Evolutionary conservation across 2,888 invertebrate genomes (phyloP).

Genomic region (Parnassius orleans): DNA sequence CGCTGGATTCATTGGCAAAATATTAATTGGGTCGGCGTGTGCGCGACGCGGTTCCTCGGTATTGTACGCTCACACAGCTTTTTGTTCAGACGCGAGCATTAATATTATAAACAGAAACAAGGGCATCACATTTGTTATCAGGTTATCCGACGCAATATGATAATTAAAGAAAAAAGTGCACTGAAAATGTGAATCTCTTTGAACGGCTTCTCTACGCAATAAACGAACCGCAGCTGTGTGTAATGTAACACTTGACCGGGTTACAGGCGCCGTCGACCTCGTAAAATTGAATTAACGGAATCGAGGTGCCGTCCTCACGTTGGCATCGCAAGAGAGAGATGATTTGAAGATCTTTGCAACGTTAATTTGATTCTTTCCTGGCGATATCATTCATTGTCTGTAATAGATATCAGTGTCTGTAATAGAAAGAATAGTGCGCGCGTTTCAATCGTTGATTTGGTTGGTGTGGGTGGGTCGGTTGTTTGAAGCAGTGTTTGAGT

Average conservation of each 20-base stretch:
- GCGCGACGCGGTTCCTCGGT: constrained; percentile 4
- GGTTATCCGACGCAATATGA: neutral
- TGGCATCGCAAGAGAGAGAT: neutral
- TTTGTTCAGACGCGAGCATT: neutral
- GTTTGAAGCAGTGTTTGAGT: neutral
- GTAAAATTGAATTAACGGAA: constrained; percentile 4
- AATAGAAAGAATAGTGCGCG: neutral
- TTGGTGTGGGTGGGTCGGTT: neutral
- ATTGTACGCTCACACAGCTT: neutral
- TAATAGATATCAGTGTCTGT: neutral
- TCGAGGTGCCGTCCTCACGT: neutral
- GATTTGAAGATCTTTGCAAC: neutral
- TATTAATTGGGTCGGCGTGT: constrained; percentile 37
- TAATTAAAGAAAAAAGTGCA: neutral
- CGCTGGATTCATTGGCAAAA: constrained; percentile 48
- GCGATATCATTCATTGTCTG: neutral
- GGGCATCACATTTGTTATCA: neutral
- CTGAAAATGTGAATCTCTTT: neutral
- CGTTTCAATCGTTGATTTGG: too few species aligned
- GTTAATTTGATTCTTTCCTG: too few species aligned
- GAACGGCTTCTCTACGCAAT: neutral
- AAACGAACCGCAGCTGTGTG: neutral
- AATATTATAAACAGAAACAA: neutral
- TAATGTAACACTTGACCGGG: neutral
- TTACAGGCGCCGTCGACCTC: constrained; percentile 3